Conservation (phyloP, 2,888 invertebrate genomes). For the Incurvaria masculella region DNA sequence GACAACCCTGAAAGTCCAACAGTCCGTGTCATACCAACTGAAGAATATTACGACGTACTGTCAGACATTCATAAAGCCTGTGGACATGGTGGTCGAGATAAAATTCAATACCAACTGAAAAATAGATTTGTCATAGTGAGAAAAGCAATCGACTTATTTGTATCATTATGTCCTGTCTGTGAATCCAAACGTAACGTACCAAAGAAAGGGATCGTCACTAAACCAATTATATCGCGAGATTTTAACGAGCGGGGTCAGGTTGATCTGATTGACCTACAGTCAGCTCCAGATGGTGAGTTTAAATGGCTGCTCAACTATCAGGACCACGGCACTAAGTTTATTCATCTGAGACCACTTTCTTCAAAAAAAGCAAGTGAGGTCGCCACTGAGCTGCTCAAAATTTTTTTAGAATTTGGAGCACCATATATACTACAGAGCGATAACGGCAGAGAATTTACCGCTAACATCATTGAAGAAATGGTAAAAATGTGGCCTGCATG, state of each 20-base stretch:
- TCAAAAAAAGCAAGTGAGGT: conserved; percentile 20
- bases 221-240: conserved; percentile 20
- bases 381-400: conserved; percentile 20
- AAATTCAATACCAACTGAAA: not conserved
- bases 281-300: conserved; percentile 22
- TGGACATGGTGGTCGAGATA: not conserved
- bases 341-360: conserved; percentile 21
- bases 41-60: conserved; percentile 16
- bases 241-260: conserved; percentile 23
- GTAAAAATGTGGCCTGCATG: conserved; percentile 17
- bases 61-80: conserved; percentile 17
- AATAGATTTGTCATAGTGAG: not conserved
- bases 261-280: conserved; percentile 24
- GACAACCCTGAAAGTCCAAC: conserved; percentile 11
- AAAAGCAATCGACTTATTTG: not conserved
- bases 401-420: conserved; percentile 17
- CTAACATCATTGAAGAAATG: conserved; percentile 18
- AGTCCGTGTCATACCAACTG: conserved; percentile 15
- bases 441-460: conserved; percentile 17
- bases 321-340: conserved; percentile 26
- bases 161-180: not conserved
- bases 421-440: conserved; percentile 17
- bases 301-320: conserved; percentile 27
- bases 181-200: conserved; percentile 1
- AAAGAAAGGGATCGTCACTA: conserved; percentile 19